Conservation (phyloP, 37 sponge, comb jelly and placozoan genomes). For the Halichondria panicea region DNA sequence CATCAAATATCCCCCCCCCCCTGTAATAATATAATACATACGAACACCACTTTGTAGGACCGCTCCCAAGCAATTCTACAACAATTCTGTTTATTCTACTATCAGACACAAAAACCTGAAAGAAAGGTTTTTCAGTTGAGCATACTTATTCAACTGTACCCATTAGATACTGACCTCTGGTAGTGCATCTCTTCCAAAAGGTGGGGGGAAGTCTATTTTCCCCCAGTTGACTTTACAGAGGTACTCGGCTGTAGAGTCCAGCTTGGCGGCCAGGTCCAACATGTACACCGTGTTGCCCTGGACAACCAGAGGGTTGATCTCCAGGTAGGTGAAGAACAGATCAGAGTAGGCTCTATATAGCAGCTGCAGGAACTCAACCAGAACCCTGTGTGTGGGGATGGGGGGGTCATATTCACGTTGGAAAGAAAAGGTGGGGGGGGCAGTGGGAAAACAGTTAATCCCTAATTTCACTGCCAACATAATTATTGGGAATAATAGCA, state of each 20-base stretch:
- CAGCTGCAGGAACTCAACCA: conserved; percentile 74
- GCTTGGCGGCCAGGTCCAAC: conserved; percentile 92
- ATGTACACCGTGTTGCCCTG: conserved; percentile 51
- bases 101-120: no score
- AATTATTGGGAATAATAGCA: no score
- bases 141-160: not conserved
- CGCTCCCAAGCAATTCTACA: no score
- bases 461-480: no score
- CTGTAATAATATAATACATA: no score
- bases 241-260: conserved; percentile 96
- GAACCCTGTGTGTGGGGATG: conserved; percentile 31
- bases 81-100: no score
- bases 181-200: conserved; percentile 92
- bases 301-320: conserved; percentile 95
- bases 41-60: no score
- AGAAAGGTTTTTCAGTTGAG: not conserved
- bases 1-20: no score
- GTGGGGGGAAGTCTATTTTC: conserved; percentile 87
- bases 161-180: conserved; percentile 73
- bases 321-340: conserved; percentile 95
- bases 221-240: conserved; percentile 90
- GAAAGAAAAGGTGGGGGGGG: not conserved
- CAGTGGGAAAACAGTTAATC: no score
- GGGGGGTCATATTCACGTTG: no score
- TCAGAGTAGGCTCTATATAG: conserved; percentile 85